A percentile compares a stretch with the other conserved stretches of the same genome.
Evolutionary conservation across 2,113 vertebrate species (phyloP).

Genomic region (Tupaia chinensis): DNA sequence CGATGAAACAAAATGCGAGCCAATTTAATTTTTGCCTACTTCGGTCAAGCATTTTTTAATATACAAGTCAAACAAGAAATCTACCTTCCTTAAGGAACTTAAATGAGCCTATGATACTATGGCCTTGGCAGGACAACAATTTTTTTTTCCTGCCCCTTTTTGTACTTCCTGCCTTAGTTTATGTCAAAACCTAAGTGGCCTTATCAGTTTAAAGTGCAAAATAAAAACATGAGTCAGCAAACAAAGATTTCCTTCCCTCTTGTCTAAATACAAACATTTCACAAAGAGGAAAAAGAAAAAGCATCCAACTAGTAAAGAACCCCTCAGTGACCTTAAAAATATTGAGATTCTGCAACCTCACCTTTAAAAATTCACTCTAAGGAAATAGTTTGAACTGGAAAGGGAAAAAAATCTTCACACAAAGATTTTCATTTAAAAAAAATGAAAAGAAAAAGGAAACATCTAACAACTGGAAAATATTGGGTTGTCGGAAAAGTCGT

Average conservation of each 20-base stretch:
- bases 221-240: conserved; percentile 86
- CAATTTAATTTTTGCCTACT: background rate
- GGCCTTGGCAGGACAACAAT: conserved; percentile 81
- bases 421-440: conserved; percentile 6
- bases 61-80: background rate
- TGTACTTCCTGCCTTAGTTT: conserved; percentile 87
- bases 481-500: too few relatives aligned
- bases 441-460: background rate
- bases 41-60: background rate
- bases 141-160: conserved; percentile 85
- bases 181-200: conserved; percentile 85
- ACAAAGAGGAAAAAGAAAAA: conserved; percentile 60
- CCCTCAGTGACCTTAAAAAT: background rate
- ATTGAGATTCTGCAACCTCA: background rate
- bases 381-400: conserved; percentile 12
- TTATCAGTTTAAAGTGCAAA: conserved; percentile 88
- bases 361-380: conserved; percentile 27
- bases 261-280: conserved; percentile 79
- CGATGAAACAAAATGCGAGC: background rate
- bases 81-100: background rate
- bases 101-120: background rate
- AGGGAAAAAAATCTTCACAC: background rate
- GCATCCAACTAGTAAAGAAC: background rate
- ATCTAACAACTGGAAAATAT: background rate
- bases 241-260: conserved; percentile 75